phyloP scores from a whole-genome alignment of 2,113 vertebrate genomes.

The Caranx melampygus region DNA sequence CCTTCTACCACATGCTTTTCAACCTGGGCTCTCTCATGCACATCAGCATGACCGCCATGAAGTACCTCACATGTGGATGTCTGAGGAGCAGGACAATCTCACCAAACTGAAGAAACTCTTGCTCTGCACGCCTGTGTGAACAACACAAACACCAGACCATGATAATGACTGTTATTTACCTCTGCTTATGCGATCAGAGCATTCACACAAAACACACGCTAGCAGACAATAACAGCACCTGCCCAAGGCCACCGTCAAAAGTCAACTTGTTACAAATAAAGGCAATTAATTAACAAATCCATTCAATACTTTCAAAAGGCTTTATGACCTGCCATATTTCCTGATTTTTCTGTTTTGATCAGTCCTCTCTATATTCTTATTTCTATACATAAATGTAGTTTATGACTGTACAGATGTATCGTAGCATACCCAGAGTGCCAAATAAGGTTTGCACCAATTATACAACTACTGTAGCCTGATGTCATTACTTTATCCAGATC shows the following conservation, averaged over 20 bases:
- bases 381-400: conserved; percentile 4
- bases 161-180: background rate
- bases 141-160: background rate
- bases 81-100: conserved; percentile 75
- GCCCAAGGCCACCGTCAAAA: background rate
- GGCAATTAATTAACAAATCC: background rate
- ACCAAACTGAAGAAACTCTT: conserved; percentile 59
- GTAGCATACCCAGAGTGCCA: conserved; percentile 46
- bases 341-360: background rate
- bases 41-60: conserved; percentile 84
- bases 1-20: conserved; percentile 91
- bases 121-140: background rate
- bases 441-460: conserved; percentile 20
- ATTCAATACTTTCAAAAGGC: background rate
- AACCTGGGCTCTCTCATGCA: conserved; percentile 87
- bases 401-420: background rate
- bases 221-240: background rate
- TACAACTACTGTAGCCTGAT: background rate
- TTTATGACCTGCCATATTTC: conserved; percentile 26
- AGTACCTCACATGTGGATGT: conserved; percentile 87
- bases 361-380: background rate
- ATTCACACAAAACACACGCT: background rate
- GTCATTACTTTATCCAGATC: background rate
- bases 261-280: background rate
- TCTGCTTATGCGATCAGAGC: background rate